Conservation (phyloP, 2,888 invertebrate genomes). For the Congeria kusceri region DNA sequence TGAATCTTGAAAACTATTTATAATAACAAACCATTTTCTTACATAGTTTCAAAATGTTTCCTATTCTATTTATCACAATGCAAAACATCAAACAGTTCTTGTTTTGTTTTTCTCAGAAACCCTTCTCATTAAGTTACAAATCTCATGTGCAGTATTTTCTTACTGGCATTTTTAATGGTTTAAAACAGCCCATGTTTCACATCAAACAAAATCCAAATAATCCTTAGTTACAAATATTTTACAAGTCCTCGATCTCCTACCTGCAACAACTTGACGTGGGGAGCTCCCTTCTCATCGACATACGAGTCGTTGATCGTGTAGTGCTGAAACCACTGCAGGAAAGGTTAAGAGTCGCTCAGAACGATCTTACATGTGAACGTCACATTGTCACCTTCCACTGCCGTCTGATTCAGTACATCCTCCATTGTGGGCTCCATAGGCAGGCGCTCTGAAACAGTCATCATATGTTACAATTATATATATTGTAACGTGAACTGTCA, state of each 20-base stretch:
- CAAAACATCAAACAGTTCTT: background rate
- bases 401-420: slow-evolving; percentile 91
- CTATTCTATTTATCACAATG: background rate
- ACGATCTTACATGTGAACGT: slow-evolving; percentile 91
- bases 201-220: too few relatives aligned
- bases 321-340: slow-evolving; percentile 91
- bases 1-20: background rate
- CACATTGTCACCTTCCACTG: slow-evolving; percentile 90
- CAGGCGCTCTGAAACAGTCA: slow-evolving; percentile 93
- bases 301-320: slow-evolving; percentile 84
- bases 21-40: too few relatives aligned
- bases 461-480: too few relatives aligned
- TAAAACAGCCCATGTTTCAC: too few relatives aligned
- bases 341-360: slow-evolving; percentile 94
- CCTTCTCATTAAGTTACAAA: background rate
- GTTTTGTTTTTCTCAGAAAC: too few relatives aligned
- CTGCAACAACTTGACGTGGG: slow-evolving; percentile 82
- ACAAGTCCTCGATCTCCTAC: slow-evolving; percentile 58
- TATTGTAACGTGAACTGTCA: too few relatives aligned
- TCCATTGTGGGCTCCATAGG: slow-evolving; percentile 94
- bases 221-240: too few relatives aligned
- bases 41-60: background rate
- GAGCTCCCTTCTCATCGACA: slow-evolving; percentile 76
- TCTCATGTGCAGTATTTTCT: background rate
- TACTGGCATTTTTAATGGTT: background rate